phyloP scores from a whole-genome alignment of 1,140 invertebrate genomes.

The Euschistus heros region DNA sequence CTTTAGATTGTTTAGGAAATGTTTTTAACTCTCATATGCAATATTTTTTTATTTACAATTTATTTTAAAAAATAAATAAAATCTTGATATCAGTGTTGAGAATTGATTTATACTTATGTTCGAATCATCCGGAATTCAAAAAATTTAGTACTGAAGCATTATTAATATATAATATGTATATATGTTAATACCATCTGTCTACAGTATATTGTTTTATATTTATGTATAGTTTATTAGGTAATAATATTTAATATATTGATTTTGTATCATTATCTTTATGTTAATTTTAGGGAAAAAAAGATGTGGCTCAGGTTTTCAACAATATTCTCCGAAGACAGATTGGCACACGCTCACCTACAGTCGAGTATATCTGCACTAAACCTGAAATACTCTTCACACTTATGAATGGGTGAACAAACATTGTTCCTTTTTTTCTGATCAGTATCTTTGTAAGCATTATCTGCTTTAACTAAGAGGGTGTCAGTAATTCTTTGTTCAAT shows the following conservation, averaged over 20 bases:
- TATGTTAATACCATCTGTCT: conserved; percentile 19
- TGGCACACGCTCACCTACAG: conserved; percentile 91
- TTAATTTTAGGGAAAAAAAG: conserved; percentile 77
- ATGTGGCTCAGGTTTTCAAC: conserved; percentile 98
- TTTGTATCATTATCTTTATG: conserved; percentile 15
- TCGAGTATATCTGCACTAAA: conserved; percentile 97
- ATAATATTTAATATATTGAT: conserved; percentile 8
- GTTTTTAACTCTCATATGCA: too few species aligned
- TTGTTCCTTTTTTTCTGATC: conserved; percentile 2
- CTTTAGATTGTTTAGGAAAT: too few species aligned
- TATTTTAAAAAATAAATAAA: too few species aligned
- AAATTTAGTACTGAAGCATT: too few species aligned
- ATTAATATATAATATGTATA: too few species aligned
- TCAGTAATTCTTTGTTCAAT: too few species aligned
- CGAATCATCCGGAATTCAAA: too few species aligned
- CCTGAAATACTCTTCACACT: conserved; percentile 94
- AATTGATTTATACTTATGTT: too few species aligned
- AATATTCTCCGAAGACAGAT: conserved; percentile 97
- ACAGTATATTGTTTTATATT: conserved; percentile 24
- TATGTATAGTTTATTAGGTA: neutral
- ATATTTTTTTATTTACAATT: too few species aligned
- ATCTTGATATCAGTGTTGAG: too few species aligned
- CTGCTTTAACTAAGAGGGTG: too few species aligned
- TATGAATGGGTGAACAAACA: conserved; percentile 67
- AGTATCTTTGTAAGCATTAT: too few species aligned